Evolutionary conservation across 2,797 vertebrate species (phyloP), one percentile per base, ranked within the genome.

Genomic region (Crypturellus tataupa): DNA sequence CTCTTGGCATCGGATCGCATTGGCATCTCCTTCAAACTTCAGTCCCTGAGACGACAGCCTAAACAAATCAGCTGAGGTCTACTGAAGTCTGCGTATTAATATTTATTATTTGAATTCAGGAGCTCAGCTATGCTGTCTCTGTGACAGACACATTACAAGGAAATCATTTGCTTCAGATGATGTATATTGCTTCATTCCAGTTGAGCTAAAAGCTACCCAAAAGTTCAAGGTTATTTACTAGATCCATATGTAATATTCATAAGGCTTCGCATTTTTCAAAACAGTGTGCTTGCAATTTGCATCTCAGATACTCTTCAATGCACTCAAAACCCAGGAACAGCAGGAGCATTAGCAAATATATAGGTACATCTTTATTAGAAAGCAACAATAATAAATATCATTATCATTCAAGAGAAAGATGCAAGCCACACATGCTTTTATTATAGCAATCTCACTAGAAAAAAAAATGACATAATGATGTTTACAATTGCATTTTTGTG

Each of bases 191-290:
- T 85, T 27, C 21, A 62, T 65, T 88, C 56, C 71, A 80, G 13
- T 68, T 76, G 39, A 63, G 27, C 68, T 80, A 33, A 82, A 69
- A 94, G 53, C 13, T 44, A 49, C 51, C 37, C 6, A 58, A n/a
- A 18, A 79, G 24, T 84, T 94, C 80, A 90, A 84, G 37, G 37
- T 39, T 75, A 76, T 70, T 92, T 89, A 29, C 33, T 62, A 71
- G 60, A 64, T 53, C 18, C 25, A 29, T 0, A 3, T 49, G 15
- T 5, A 79, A 91, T 35, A 77, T 68, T 86, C 47, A 64, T 46
- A 77, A 84, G 35, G 16, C 20, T 70, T 82, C 33, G 58, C 9
- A 55, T 90, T 95, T 90, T 90, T 82, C 71, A 17, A 77, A 90
- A 53, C 29, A 64, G 16, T 39, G 27, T 42, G 58, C 14, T 58